phyloP scores from a whole-genome alignment of 2,113 vertebrate genomes.

The Pachyramphus minor region DNA sequence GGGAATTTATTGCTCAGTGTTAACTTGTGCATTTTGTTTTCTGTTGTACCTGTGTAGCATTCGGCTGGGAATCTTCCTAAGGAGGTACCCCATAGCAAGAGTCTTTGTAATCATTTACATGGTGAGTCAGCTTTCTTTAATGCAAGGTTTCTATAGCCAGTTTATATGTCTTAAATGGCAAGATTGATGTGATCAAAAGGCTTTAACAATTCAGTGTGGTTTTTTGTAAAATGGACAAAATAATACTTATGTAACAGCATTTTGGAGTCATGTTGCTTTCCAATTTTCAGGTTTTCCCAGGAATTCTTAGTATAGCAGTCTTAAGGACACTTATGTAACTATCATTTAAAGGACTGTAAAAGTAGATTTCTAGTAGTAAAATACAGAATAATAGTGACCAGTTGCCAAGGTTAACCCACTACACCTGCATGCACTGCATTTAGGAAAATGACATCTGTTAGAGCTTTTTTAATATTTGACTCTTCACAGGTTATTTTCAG shows the following conservation, averaged over 20 bases:
- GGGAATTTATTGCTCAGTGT: neutral
- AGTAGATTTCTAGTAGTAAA: neutral
- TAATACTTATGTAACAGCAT: neutral
- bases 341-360: neutral
- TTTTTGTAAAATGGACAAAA: neutral
- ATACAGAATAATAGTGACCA: neutral
- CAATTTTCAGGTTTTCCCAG: neutral
- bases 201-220: neutral
- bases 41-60: constrained; percentile 75
- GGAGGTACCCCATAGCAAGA: constrained; percentile 91
- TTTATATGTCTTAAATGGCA: neutral
- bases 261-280: neutral
- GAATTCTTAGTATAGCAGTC: neutral
- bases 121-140: constrained; percentile 75
- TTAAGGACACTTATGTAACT: neutral
- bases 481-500: neutral
- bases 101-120: constrained; percentile 97
- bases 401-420: neutral
- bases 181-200: neutral
- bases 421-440: neutral
- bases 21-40: neutral
- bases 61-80: constrained; percentile 93
- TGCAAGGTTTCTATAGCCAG: neutral
- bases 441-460: neutral
- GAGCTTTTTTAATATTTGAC: neutral